These are phyloP conservation scores for Uloborus diversus DNA, from an alignment of 1,140 invertebrate species.

Conservation along the genomic window DNA sequence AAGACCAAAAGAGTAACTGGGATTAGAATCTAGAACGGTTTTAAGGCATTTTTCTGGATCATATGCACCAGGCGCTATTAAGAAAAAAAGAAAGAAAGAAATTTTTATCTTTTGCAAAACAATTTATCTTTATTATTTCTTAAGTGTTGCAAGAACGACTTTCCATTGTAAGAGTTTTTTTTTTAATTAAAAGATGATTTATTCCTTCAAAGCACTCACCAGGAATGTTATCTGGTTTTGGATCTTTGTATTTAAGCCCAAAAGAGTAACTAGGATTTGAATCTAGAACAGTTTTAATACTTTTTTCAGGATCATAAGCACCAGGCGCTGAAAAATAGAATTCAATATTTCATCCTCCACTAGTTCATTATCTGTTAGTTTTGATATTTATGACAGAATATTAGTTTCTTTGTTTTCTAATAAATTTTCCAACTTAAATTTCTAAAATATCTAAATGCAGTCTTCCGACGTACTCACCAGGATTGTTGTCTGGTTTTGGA, in stretches of 20 bases:
- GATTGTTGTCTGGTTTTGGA: constrained; percentile 67
- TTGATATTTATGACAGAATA: background rate
- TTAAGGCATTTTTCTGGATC: constrained; percentile 77
- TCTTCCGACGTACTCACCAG: constrained; percentile 65
- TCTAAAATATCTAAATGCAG: background rate
- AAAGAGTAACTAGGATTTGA: constrained; percentile 75
- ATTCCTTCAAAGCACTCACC: too few relatives aligned
- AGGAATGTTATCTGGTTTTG: constrained; percentile 69
- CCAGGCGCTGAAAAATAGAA: constrained; percentile 70
- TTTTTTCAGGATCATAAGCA: constrained; percentile 81
- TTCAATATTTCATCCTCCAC: background rate
- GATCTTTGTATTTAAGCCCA: constrained; percentile 70
- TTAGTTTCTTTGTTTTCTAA: background rate
- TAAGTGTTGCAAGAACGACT: background rate
- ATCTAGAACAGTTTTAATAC: constrained; percentile 70
- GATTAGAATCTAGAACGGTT: constrained; percentile 70
- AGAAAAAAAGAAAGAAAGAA: background rate
- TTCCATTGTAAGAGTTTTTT: background rate
- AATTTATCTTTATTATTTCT: background rate
- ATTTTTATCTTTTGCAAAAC: background rate
- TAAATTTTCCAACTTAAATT: background rate
- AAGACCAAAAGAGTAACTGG: constrained; percentile 77
- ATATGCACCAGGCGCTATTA: constrained; percentile 80
- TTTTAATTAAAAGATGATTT: background rate
- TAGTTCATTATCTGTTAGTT: background rate